phyloP scores from a whole-genome alignment of 2,888 invertebrate genomes.

The Yponomeuta malinellus region DNA sequence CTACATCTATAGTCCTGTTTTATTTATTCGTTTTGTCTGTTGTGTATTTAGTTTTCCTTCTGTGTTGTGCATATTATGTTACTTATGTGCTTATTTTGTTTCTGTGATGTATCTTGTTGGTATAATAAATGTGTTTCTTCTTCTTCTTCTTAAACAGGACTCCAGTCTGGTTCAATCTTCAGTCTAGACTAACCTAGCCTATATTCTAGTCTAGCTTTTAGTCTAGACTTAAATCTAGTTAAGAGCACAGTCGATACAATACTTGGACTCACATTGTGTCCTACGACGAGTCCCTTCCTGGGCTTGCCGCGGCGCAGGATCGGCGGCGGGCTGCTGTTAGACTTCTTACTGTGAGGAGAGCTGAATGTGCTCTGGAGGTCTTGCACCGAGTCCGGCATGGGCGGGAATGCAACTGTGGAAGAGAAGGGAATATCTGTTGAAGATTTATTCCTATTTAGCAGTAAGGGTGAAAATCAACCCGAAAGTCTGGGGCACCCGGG shows the following conservation, averaged over 20 bases:
- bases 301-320: slow-evolving; percentile 51
- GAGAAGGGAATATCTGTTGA: neutral
- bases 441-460: too few relatives aligned
- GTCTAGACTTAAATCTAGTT: neutral
- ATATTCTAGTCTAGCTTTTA: too few relatives aligned
- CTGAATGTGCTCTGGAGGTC: slow-evolving; percentile 37
- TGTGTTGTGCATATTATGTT: too few relatives aligned
- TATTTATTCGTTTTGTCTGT: too few relatives aligned
- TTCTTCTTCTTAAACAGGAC: too few relatives aligned
- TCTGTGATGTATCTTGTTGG: too few relatives aligned
- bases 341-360: slow-evolving; percentile 47
- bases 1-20: too few relatives aligned
- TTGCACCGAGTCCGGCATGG: neutral
- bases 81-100: too few relatives aligned
- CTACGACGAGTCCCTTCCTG: slow-evolving; percentile 33
- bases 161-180: neutral
- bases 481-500: too few relatives aligned
- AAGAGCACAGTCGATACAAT: slow-evolving; percentile 39
- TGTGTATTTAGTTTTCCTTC: too few relatives aligned
- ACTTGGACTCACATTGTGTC: slow-evolving; percentile 56
- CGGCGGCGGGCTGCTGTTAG: slow-evolving; percentile 54
- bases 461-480: too few relatives aligned
- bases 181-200: neutral
- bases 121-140: too few relatives aligned
- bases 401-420: neutral